A percentile compares a stretch with the other conserved stretches of the same genome.
Conservation (phyloP, 2,888 invertebrate genomes). For the Digitonthophagus gazella region DNA sequence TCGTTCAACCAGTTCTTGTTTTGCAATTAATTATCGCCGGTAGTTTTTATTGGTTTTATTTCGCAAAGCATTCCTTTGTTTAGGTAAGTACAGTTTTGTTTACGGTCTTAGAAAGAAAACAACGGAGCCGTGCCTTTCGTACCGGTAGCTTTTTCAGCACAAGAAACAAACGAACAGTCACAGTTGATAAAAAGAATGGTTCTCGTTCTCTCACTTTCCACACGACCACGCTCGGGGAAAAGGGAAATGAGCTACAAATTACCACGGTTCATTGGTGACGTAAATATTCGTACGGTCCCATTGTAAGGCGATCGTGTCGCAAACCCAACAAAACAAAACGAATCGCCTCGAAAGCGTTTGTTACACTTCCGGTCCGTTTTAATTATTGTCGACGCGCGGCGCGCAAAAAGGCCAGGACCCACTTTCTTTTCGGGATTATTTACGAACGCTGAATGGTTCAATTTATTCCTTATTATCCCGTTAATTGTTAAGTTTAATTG, state of each 20-base stretch:
- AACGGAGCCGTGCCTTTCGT: not conserved
- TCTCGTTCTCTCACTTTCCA: conserved; percentile 4
- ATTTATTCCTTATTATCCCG: not conserved
- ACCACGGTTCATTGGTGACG: conserved; percentile 1
- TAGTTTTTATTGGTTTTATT: not conserved
- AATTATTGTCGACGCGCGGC: not conserved
- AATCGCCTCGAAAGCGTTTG: not conserved
- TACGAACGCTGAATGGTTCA: not conserved
- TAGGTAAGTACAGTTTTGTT: not conserved
- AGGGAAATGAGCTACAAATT: conserved; percentile 6
- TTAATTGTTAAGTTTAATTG: not conserved
- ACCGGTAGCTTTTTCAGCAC: not conserved
- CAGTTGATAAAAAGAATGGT: conserved; percentile 1
- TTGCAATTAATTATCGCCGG: not conserved
- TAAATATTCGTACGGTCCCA: conserved; percentile 6
- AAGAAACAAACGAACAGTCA: conserved; percentile 3
- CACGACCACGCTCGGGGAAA: not conserved
- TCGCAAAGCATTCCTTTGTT: not conserved
- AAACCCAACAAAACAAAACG: not conserved
- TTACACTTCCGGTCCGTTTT: not conserved
- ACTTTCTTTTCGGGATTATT: not conserved
- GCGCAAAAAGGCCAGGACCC: not conserved
- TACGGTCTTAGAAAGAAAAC: not conserved
- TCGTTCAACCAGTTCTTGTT: not conserved
- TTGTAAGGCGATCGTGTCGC: conserved; percentile 1